Evolutionary conservation across 2,113 vertebrate genomes (phyloP), one percentile per base, ranked within the genome.

Genomic region (Leptobrachium leishanense): DNA sequence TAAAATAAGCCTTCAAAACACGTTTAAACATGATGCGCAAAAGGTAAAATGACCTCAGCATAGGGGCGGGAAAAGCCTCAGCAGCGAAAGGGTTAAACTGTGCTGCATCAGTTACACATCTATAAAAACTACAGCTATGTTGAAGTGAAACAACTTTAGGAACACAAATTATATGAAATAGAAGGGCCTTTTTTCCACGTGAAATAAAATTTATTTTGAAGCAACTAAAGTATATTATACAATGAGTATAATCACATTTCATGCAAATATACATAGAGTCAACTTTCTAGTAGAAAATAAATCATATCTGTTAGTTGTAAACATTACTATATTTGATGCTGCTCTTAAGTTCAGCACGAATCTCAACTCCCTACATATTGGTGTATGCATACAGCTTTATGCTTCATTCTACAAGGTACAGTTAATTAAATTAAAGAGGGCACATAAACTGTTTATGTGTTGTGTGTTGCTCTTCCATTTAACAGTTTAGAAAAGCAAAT

Each of bases 241-340:
- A 68, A 76, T 76, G 68, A 68, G 64, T 68, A 65, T 76, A 76
- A 76, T 68, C 64, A 76, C 64, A 76, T 40, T 76, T 76, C 46
- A 76, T 76, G 74, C 64, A 68, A 76, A 76, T 68, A 2, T 68
- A 76, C 50, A 63, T 46, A 13, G 50, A 76, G 46, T 12, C 64
- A 68, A 43, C 75, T 69, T 77, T 77, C 53, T 62, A 54, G 20
- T 31, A 31, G 66, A 70, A 62, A 77, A 77, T 50, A 77, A 77
- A 76, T 76, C 40, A 15, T 31, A 69, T 77, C 66, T 77, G 62
- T 77, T 77, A 77, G 42, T 54, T 62, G 67, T 76, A 69, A 69
- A 69, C 67, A 77, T 69, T 68, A 77, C 39, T 42, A 69, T 69
- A 63, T 7, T 77, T 77, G 75, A 70, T 70, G 66, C 54, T 43